Conservation (phyloP, 2,797 vertebrate genomes). For the Chrosomus eos region DNA sequence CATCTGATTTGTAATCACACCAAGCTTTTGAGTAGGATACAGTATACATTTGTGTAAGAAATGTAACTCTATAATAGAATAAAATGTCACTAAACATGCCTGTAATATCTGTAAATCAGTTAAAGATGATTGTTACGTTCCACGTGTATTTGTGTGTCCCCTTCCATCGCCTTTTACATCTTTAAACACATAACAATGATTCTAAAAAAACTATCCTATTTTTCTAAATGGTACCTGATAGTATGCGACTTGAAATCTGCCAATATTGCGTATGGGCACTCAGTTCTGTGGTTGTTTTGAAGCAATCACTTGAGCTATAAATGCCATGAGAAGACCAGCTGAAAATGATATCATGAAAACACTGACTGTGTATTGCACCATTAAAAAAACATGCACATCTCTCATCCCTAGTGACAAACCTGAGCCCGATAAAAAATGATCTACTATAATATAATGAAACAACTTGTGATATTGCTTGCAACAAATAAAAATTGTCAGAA, state of each 20-base stretch:
- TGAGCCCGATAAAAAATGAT: not conserved
- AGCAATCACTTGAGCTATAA: not conserved
- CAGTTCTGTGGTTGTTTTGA: not conserved
- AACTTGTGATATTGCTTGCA: not conserved
- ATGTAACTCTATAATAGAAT: not conserved
- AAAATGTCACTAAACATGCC: not conserved
- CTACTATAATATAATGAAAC: not conserved
- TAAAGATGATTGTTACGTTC: not conserved
- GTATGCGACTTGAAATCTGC: not conserved
- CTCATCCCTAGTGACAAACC: not conserved
- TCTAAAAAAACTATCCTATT: not conserved
- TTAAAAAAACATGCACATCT: too few species aligned
- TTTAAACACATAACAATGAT: too few species aligned
- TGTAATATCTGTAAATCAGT: not conserved
- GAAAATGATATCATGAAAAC: not conserved
- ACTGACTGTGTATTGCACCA: not conserved
- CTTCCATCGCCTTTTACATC: too few species aligned
- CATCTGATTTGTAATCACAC: not conserved
- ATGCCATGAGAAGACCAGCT: not conserved
- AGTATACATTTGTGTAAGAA: not conserved
- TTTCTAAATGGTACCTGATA: not conserved
- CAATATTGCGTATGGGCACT: not conserved
- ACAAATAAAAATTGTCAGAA: not conserved
- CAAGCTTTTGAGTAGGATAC: not conserved
- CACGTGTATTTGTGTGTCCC: too few species aligned